A percentile compares a stretch with the other conserved stretches of the same genome.
Conservation (phyloP, 2,888 invertebrate species). For the Tinea trinotella region DNA sequence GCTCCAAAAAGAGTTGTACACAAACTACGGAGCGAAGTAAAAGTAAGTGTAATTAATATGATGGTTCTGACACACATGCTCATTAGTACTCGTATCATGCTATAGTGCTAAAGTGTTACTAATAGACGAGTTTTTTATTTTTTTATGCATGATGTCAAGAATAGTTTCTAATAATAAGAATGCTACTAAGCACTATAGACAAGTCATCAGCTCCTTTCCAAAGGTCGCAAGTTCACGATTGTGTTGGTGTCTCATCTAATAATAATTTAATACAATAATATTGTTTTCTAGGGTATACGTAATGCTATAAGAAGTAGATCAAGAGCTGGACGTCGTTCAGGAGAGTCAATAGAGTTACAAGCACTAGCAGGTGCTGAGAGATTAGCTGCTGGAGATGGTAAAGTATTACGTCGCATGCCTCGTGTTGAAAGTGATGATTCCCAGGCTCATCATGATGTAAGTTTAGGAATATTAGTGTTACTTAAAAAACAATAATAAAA, state of each 20-base stretch:
- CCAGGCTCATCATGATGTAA: constrained; percentile 57
- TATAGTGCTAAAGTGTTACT: no score
- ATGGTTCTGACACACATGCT: no score
- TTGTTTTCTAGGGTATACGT: constrained; percentile 61
- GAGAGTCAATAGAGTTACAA: constrained; percentile 77
- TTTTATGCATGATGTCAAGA: no score
- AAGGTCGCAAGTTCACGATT: no score
- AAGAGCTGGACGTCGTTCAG: constrained; percentile 66
- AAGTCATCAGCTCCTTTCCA: no score
- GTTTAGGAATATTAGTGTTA: background rate
- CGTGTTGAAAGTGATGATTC: constrained; percentile 81
- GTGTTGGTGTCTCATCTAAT: no score
- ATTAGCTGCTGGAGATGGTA: constrained; percentile 53
- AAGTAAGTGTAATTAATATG: constrained; percentile 52
- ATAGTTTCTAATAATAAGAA: no score
- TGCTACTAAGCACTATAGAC: no score
- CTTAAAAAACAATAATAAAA: no score
- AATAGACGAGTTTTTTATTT: no score
- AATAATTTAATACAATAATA: background rate
- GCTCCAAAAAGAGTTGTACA: constrained; percentile 84
- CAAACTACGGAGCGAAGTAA: constrained; percentile 87
- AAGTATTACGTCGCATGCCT: constrained; percentile 79
- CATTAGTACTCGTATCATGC: no score
- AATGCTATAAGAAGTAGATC: constrained; percentile 73
- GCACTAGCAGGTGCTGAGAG: constrained; percentile 53